Percentiles rank a stretch among this genome's conserved stretches.
Evolutionary conservation across 37 sponge, comb jelly and placozoan genomes (phyloP).

Genomic region (Chondrilla cf. caribensis): DNA sequence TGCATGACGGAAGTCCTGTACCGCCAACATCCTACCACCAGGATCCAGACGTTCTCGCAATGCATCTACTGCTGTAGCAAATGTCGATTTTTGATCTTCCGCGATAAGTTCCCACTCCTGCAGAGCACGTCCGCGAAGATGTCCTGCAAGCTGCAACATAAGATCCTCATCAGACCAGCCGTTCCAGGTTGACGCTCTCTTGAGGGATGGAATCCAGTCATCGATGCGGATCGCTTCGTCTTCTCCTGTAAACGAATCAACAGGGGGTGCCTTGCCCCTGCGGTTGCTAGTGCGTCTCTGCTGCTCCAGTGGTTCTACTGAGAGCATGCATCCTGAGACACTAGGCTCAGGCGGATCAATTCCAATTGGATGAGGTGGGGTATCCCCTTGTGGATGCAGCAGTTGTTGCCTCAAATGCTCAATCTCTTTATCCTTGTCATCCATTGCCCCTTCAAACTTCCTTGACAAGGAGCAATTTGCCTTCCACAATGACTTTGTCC

Average conservation of each 20-base stretch:
- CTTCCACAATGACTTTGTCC: constrained; percentile 15
- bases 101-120: constrained; percentile 24
- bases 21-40: constrained; percentile 36
- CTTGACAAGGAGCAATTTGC: constrained; percentile 6
- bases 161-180: constrained; percentile 41
- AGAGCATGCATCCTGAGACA: background rate
- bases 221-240: constrained; percentile 19
- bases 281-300: background rate
- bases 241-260: constrained; percentile 44
- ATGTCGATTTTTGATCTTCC: background rate
- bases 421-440: constrained; percentile 15
- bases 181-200: constrained; percentile 47
- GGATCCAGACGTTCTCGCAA: constrained; percentile 42
- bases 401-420: background rate
- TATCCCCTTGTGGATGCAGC: background rate
- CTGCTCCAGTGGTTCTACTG: background rate
- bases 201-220: constrained; percentile 41
- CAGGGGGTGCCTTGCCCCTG: constrained; percentile 50
- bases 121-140: constrained; percentile 35
- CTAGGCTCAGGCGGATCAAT: background rate
- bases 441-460: constrained; percentile 3
- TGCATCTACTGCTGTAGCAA: background rate
- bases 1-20: constrained; percentile 54
- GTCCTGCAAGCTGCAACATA: constrained; percentile 49
- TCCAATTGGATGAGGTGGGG: background rate